phyloP scores from a whole-genome alignment of 1,140 invertebrate genomes.

The Drosophila elegans region DNA sequence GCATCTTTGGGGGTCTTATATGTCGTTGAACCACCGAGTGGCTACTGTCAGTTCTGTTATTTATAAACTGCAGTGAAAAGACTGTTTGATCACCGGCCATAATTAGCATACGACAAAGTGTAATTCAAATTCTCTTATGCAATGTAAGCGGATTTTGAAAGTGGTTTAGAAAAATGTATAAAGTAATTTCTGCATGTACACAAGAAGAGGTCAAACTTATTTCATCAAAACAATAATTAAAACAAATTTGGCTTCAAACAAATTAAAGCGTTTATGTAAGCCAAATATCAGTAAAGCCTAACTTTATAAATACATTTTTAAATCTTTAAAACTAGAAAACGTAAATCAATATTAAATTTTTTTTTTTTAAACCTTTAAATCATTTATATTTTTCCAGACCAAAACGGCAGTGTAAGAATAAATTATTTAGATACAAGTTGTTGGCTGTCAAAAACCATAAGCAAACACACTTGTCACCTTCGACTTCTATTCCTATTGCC shows the following conservation, averaged over 20 bases:
- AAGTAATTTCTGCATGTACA: slow-evolving; percentile 1
- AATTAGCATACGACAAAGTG: slow-evolving; percentile 70
- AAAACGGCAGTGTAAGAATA: slow-evolving; percentile 15
- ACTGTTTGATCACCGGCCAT: slow-evolving; percentile 17
- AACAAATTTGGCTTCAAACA: too few species aligned
- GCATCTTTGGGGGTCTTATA: slow-evolving; percentile 46
- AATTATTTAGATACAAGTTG: slow-evolving; percentile 46
- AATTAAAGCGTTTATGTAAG: too few species aligned
- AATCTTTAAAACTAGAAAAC: not conserved
- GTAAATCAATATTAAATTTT: too few species aligned
- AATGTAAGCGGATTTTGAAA: slow-evolving; percentile 21
- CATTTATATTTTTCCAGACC: not conserved
- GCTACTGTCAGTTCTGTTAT: slow-evolving; percentile 39
- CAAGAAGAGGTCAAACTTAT: not conserved
- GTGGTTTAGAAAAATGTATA: slow-evolving; percentile 1
- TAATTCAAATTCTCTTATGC: slow-evolving; percentile 57
- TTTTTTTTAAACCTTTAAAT: not conserved
- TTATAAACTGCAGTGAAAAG: slow-evolving; percentile 43
- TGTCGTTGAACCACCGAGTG: slow-evolving; percentile 65
- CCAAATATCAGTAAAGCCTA: too few species aligned
- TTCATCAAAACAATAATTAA: too few species aligned
- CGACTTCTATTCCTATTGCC: slow-evolving; percentile 42
- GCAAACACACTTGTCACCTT: slow-evolving; percentile 81
- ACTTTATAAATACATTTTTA: not conserved
- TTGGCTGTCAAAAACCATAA: slow-evolving; percentile 77